phyloP scores from a whole-genome alignment of 1,140 invertebrate species.

The Brachionus calyciflorus region DNA sequence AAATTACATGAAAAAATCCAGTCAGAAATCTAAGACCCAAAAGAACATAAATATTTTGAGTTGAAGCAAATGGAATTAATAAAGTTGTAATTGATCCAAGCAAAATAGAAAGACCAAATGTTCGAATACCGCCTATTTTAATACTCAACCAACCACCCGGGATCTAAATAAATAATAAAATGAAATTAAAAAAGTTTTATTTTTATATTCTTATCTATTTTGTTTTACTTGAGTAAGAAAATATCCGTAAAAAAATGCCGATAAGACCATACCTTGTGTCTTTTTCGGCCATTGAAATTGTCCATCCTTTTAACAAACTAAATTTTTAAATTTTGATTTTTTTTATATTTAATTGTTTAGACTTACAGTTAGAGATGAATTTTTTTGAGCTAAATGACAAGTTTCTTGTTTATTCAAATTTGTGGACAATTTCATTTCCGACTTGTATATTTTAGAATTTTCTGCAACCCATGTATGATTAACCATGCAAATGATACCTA shows the following conservation, averaged over 20 bases:
- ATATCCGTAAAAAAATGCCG: slow-evolving; percentile 48
- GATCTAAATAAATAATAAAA: slow-evolving; percentile 50
- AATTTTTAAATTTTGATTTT: neutral
- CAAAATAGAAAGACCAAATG: slow-evolving; percentile 50
- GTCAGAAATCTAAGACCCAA: slow-evolving; percentile 28
- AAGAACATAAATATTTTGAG: neutral
- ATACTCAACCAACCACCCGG: slow-evolving; percentile 59
- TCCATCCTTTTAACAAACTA: slow-evolving; percentile 52
- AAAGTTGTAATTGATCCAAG: slow-evolving; percentile 16
- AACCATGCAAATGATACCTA: slow-evolving; percentile 81
- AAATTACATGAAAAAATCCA: slow-evolving; percentile 29
- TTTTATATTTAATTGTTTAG: neutral
- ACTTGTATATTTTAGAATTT: no score
- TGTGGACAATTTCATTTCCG: no score
- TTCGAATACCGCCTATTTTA: slow-evolving; percentile 57
- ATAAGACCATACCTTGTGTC: slow-evolving; percentile 56
- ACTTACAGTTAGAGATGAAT: neutral
- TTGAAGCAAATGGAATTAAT: slow-evolving; percentile 10
- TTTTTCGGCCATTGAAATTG: slow-evolving; percentile 57
- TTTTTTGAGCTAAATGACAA: neutral
- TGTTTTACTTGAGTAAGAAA: slow-evolving; percentile 23
- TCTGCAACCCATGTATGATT: slow-evolving; percentile 51
- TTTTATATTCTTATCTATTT: no score
- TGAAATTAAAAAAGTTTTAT: no score
- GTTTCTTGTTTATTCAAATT: no score